phyloP scores from a whole-genome alignment of 2,888 invertebrate genomes.

The Troilus luridus region DNA sequence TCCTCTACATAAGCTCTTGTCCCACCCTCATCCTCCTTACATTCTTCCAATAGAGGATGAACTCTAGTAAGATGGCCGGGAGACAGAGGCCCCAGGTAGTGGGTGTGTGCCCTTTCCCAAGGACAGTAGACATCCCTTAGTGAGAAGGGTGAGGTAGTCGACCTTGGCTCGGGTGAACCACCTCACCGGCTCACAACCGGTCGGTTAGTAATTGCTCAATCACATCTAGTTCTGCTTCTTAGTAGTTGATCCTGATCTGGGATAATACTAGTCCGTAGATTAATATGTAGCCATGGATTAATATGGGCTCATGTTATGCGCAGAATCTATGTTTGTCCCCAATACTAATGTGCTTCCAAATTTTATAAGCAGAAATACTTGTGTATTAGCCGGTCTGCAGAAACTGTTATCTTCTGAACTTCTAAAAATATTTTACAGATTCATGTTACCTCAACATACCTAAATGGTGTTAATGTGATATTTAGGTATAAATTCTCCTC shows the following conservation, averaged over 20 bases:
- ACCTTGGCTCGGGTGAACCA: slow-evolving; percentile 28
- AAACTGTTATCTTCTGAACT: no score
- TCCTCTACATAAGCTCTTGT: not conserved
- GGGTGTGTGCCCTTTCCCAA: slow-evolving; percentile 27
- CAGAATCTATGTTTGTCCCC: not conserved
- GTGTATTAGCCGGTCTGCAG: no score
- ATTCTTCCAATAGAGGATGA: not conserved
- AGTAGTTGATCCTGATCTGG: not conserved
- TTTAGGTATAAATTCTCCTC: no score
- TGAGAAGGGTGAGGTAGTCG: slow-evolving; percentile 42
- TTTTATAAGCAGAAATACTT: not conserved
- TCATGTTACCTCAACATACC: no score
- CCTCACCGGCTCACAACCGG: not conserved
- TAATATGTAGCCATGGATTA: not conserved
- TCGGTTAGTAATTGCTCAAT: slow-evolving; percentile 36
- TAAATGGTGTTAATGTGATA: no score
- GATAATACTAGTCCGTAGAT: not conserved
- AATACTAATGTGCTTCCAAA: not conserved
- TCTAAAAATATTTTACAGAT: no score
- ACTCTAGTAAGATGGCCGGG: not conserved
- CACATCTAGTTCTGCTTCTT: slow-evolving; percentile 34
- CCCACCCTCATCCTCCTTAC: not conserved
- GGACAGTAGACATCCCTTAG: slow-evolving; percentile 42
- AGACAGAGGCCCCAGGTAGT: not conserved
- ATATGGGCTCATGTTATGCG: not conserved